Evolutionary conservation across 2,113 vertebrate species (phyloP).

Genomic region (Eudyptes chrysolophus): DNA sequence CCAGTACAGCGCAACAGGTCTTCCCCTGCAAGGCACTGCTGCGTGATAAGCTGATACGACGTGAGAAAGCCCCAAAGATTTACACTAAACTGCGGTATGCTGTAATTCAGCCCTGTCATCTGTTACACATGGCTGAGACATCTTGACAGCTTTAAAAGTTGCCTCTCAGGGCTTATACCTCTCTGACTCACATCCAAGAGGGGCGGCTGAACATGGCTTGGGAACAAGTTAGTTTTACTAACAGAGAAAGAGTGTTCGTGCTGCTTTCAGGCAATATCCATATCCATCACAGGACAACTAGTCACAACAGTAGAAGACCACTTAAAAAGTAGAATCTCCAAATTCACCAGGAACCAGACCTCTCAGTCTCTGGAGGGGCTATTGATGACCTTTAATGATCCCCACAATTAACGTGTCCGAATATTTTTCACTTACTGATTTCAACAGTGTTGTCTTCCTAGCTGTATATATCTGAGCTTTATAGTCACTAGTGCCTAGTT

Average conservation of each 20-base stretch:
- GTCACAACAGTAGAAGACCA: not conserved
- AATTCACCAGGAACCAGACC: not conserved
- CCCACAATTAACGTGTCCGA: rapidly evolving
- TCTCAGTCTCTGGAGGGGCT: not conserved
- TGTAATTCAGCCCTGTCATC: not conserved
- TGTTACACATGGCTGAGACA: not conserved
- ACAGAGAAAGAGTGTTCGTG: not conserved
- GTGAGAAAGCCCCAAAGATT: not conserved
- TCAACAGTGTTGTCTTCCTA: not conserved
- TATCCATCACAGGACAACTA: not conserved
- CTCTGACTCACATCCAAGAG: not conserved
- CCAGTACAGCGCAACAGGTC: rapidly evolving
- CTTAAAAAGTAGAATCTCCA: not conserved
- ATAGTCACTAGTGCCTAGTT: not conserved
- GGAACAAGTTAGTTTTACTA: not conserved
- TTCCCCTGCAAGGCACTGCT: not conserved
- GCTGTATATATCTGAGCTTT: not conserved
- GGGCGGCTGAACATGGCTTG: not conserved
- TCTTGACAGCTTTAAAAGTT: not conserved
- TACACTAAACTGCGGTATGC: not conserved
- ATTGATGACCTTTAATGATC: not conserved
- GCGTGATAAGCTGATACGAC: not conserved
- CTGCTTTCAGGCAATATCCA: not conserved
- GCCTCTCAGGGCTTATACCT: not conserved
- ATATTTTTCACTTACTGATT: not conserved